Conservation (phyloP, 2,888 invertebrate genomes). For the Mallateleia sp. region DNA sequence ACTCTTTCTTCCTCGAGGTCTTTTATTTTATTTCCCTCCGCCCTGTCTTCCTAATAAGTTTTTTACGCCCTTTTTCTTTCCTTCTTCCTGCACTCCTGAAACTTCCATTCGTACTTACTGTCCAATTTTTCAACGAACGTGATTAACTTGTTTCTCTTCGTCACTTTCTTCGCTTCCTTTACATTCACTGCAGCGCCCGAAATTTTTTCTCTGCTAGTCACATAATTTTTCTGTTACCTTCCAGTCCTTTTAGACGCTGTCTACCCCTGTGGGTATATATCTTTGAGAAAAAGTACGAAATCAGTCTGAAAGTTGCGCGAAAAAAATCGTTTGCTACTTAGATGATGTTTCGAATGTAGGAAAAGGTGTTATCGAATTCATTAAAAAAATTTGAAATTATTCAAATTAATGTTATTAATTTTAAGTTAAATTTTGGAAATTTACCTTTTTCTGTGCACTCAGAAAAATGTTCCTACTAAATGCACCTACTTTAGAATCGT, state of each 20-base stretch:
- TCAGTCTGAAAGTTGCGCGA: no score
- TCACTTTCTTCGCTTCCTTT: conserved; percentile 55
- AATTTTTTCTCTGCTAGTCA: conserved; percentile 55
- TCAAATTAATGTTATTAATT: no score
- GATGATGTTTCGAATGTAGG: no score
- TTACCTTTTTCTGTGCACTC: no score
- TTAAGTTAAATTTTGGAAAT: no score
- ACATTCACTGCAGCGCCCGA: conserved; percentile 44
- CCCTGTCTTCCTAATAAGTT: conserved; percentile 52
- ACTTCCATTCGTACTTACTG: conserved; percentile 64
- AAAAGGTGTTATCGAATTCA: no score
- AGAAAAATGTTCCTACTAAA: no score
- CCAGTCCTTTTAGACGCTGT: conserved; percentile 44
- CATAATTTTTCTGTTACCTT: conserved; percentile 54
- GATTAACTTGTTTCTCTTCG: conserved; percentile 72
- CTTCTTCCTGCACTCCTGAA: conserved; percentile 33
- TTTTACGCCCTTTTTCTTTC: conserved; percentile 32
- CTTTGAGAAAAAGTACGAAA: no score
- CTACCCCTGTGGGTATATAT: conserved; percentile 43
- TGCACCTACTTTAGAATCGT: no score
- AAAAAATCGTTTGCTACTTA: no score
- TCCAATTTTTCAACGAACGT: conserved; percentile 71
- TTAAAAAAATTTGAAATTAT: no score
- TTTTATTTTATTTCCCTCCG: conserved; percentile 54
- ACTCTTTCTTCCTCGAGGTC: conserved; percentile 1